Conservation (phyloP, 1,140 invertebrate genomes). For the Elymnias hypermnestra region DNA sequence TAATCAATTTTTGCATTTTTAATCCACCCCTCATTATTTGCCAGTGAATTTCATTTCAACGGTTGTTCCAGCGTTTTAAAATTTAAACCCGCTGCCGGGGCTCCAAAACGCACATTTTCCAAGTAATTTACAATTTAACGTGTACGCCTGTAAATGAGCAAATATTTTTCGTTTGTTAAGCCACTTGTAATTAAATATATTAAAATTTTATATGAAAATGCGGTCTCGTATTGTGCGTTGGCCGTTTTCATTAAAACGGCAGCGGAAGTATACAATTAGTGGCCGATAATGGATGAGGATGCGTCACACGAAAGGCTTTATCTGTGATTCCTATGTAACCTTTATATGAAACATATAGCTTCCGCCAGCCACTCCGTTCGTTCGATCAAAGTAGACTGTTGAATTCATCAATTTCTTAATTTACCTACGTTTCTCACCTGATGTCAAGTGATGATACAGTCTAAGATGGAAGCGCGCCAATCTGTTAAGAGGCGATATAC, state of each 20-base stretch:
- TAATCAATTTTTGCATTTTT: slow-evolving; percentile 76
- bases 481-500: too few relatives aligned
- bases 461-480: too few relatives aligned
- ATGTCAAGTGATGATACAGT: too few relatives aligned
- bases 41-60: slow-evolving; percentile 67
- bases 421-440: too few relatives aligned
- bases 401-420: too few relatives aligned
- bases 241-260: slow-evolving; percentile 38
- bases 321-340: too few relatives aligned
- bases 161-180: slow-evolving; percentile 73
- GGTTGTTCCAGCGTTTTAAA: slow-evolving; percentile 64
- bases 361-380: too few relatives aligned
- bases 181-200: slow-evolving; percentile 70
- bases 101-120: slow-evolving; percentile 67
- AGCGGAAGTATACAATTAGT: slow-evolving; percentile 24
- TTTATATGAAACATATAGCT: too few relatives aligned
- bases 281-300: not conserved
- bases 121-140: slow-evolving; percentile 75
- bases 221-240: slow-evolving; percentile 44
- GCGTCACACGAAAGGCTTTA: too few relatives aligned
- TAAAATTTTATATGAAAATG: slow-evolving; percentile 64
- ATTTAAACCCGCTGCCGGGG: slow-evolving; percentile 47
- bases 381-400: too few relatives aligned
- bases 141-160: slow-evolving; percentile 69
- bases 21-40: slow-evolving; percentile 72